Conservation (phyloP, 2,888 invertebrate genomes). For the Orthonevra nobilis region DNA sequence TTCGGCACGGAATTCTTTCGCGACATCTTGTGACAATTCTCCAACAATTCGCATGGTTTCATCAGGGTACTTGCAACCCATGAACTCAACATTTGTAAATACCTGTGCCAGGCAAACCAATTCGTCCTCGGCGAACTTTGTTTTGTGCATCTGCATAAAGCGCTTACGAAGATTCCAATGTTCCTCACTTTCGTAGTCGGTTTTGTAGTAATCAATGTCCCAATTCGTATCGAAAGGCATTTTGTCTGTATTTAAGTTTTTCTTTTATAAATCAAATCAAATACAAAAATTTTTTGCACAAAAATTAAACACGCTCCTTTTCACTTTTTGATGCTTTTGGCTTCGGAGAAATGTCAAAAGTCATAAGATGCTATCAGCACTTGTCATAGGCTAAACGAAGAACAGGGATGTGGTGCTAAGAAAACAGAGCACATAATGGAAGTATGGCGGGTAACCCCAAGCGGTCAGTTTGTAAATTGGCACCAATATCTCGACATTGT, state of each 20-base stretch:
- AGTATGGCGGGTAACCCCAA: no score
- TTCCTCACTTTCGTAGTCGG: conserved; percentile 92
- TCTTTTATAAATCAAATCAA: no score
- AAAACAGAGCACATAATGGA: no score
- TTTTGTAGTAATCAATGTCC: conserved; percentile 88
- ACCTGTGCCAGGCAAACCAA: conserved; percentile 93
- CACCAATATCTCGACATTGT: no score
- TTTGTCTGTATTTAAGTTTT: not conserved
- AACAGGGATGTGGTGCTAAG: no score
- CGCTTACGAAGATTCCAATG: conserved; percentile 92
- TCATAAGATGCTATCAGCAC: no score
- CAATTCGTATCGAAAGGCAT: conserved; percentile 80
- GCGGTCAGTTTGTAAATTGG: no score
- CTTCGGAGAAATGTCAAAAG: no score
- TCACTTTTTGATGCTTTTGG: no score
- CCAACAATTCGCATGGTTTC: conserved; percentile 90
- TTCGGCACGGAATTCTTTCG: conserved; percentile 86
- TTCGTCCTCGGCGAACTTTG: conserved; percentile 88
- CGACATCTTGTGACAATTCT: conserved; percentile 87
- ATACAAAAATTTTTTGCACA: no score
- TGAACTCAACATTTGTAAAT: conserved; percentile 89
- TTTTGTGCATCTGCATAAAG: conserved; percentile 90
- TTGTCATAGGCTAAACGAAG: no score
- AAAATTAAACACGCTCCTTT: no score
- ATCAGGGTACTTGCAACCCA: conserved; percentile 86